Percentiles rank a stretch among this genome's conserved stretches.
phyloP scores from a whole-genome alignment of 1,140 invertebrate genomes.

The Calephelis virginiensis region DNA sequence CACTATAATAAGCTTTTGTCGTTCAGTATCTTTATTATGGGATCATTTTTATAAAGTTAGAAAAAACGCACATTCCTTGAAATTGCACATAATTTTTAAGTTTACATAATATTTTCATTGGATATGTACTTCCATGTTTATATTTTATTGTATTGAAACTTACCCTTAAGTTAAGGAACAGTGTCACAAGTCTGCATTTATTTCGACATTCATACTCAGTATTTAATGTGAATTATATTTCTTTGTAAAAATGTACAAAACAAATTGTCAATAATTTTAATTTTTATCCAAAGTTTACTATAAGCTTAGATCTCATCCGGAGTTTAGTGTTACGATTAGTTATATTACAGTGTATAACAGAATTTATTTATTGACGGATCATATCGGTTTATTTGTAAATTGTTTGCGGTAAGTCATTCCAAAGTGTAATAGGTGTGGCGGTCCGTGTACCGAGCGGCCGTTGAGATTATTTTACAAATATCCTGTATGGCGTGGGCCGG shows the following conservation, averaged over 20 bases:
- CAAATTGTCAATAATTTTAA: slow-evolving; percentile 67
- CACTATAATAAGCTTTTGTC: slow-evolving; percentile 1
- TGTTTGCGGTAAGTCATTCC: slow-evolving; percentile 68
- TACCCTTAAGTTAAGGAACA: slow-evolving; percentile 39
- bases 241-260: slow-evolving; percentile 76
- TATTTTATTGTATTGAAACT: slow-evolving; percentile 40
- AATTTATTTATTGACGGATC: slow-evolving; percentile 72
- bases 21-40: slow-evolving; percentile 1
- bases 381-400: slow-evolving; percentile 62
- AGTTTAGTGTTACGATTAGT: slow-evolving; percentile 49
- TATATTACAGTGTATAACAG: slow-evolving; percentile 58
- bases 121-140: slow-evolving; percentile 24
- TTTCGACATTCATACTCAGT: slow-evolving; percentile 51
- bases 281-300: slow-evolving; percentile 76
- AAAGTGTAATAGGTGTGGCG: slow-evolving; percentile 55
- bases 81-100: slow-evolving; percentile 47
- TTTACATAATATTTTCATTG: slow-evolving; percentile 58
- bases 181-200: slow-evolving; percentile 65
- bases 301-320: slow-evolving; percentile 75
- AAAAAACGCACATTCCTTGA: slow-evolving; percentile 51
- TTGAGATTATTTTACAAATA: slow-evolving; percentile 50
- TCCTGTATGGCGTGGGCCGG: slow-evolving; percentile 52
- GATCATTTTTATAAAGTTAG: background rate
- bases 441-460: slow-evolving; percentile 37
- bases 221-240: slow-evolving; percentile 53